Evolutionary conservation across 92 coral and sea anemone genomes (phyloP).

Genomic region (Heteractis magnifica): DNA sequence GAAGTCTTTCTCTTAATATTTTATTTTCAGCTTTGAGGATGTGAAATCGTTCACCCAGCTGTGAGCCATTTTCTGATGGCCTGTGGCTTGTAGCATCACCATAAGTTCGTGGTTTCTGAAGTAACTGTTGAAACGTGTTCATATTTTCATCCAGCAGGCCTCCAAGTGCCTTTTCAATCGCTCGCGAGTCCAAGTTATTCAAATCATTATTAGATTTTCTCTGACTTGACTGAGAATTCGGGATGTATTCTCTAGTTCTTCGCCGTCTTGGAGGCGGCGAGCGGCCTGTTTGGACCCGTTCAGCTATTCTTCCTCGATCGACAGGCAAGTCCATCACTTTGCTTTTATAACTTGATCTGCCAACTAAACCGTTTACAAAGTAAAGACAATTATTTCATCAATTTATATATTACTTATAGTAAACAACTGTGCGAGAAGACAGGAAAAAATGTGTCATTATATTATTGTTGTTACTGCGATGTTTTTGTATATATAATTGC

Average conservation of each 20-base stretch:
- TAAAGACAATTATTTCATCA: background rate
- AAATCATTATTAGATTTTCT: slow-evolving; percentile 26
- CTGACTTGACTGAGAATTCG: slow-evolving; percentile 53
- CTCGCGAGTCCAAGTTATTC: slow-evolving; percentile 22
- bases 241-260: slow-evolving; percentile 75
- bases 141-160: slow-evolving; percentile 63
- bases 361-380: background rate
- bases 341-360: background rate
- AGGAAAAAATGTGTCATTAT: background rate
- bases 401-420: background rate
- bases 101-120: slow-evolving; percentile 32
- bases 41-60: slow-evolving; percentile 70
- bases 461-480: background rate
- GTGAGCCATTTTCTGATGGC: slow-evolving; percentile 40
- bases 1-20: slow-evolving; percentile 90
- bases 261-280: slow-evolving; percentile 74
- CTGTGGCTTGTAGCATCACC: slow-evolving; percentile 14
- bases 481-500: too few species aligned
- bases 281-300: slow-evolving; percentile 66
- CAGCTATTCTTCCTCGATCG: slow-evolving; percentile 40
- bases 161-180: slow-evolving; percentile 27
- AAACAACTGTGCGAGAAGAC: background rate
- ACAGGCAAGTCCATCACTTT: slow-evolving; percentile 17
- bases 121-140: slow-evolving; percentile 37
- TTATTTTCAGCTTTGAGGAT: slow-evolving; percentile 92